Evolutionary conservation across 2,113 vertebrate genomes (phyloP), one percentile per base, ranked within the genome.

Genomic region (Eclectus roratus): DNA sequence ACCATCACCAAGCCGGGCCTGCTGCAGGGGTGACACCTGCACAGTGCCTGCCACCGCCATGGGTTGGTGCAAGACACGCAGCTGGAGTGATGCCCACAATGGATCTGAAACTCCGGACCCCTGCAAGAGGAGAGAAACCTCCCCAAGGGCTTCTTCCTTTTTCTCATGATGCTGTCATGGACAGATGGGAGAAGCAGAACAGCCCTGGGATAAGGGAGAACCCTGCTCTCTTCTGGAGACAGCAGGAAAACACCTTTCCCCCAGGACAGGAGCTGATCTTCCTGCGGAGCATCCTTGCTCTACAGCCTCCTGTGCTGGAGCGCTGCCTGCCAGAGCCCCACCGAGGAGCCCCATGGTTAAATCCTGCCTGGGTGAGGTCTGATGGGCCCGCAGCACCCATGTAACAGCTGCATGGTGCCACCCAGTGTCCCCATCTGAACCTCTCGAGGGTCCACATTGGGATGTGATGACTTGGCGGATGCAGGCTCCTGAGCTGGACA

Each of bases 341-440:
- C 41, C 2, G 1, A 27, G 70, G 46, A 68, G 50, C 81, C 49
- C n/a, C 50, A 3, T 0, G 5, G 18, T 58, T 37, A 53, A 14
- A 55, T 23, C 74, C 61, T 8, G 15, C 93, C 83, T 13, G 35
- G 56, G 7, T 1, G 0, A 17, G 69, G 72, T 15, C 31, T 46
- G n/a, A 0, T 29, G 41, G 64, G 7, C 58, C 53, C 41, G 24
- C 65, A 25, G 46, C 37, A 41, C 55, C 88, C 61, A 6, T 0
- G 4, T 5, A 6, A 0, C 21, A 77, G 80, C 70, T 3, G 0
- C 43, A 6, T 35, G 0, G 0, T 16, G 66, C 33, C 91, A 11
- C 76, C 21, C 6, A 0, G 0, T 11, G 89, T 76, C 80, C 73
- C 87, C 56, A 17, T 49, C 63, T n/a, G 39, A 70, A n/a, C 68